These are phyloP conservation scores for Pangasius larnaudii DNA, from an alignment of 2,797 vertebrate species.

Conservation along the genomic window DNA sequence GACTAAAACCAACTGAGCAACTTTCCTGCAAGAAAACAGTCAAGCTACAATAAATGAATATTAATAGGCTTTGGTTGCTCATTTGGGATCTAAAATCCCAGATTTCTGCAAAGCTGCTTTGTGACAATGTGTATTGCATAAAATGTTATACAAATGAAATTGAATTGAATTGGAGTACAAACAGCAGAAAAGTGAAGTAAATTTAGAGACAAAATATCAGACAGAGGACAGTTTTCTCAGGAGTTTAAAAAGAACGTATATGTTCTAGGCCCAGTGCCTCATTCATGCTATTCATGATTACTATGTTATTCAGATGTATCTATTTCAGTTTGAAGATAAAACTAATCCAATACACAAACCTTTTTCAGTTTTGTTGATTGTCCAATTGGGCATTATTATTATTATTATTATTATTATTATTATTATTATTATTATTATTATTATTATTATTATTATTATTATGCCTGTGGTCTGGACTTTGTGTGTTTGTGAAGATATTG, in stretches of 20 bases:
- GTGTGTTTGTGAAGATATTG: conserved; percentile 19
- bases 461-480: background rate
- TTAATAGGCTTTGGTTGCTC: background rate
- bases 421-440: background rate
- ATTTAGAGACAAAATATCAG: background rate
- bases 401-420: background rate
- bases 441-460: background rate
- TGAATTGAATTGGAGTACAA: background rate
- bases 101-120: conserved; percentile 4
- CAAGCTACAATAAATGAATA: background rate
- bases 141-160: background rate
- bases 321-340: background rate
- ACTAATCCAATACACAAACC: background rate
- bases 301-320: background rate
- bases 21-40: background rate
- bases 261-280: background rate
- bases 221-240: background rate
- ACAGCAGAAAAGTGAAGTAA: background rate
- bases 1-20: background rate
- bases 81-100: background rate
- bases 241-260: background rate
- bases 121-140: background rate
- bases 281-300: background rate
- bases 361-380: background rate
- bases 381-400: background rate